A percentile compares a stretch with the other conserved stretches of the same genome.
phyloP scores from a whole-genome alignment of 1,140 invertebrate genomes.

The Brachionus calyciflorus region DNA sequence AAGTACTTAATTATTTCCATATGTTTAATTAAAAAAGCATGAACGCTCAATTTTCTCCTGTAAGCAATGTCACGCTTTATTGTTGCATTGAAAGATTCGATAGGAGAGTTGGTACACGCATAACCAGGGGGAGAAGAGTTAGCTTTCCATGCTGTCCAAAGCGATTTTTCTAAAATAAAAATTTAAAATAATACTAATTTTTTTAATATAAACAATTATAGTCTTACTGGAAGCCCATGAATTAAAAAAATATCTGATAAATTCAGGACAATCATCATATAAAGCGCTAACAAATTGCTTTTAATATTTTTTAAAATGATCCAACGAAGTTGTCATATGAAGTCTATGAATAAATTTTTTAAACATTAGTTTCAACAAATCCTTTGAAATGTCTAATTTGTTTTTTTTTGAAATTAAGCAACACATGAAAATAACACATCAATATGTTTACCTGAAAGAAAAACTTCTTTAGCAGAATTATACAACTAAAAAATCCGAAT shows the following conservation, averaged over 20 bases:
- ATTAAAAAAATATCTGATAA: conserved; percentile 12
- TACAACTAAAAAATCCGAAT: too few relatives aligned
- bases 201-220: conserved; percentile 20
- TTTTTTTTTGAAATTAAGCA: conserved; percentile 21
- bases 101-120: background rate
- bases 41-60: background rate
- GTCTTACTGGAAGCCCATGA: background rate
- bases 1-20: conserved; percentile 10
- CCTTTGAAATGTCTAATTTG: background rate
- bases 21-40: background rate
- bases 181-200: background rate
- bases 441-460: too few relatives aligned
- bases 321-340: background rate
- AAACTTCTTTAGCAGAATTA: too few relatives aligned
- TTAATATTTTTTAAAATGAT: conserved; percentile 24
- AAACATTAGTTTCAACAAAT: background rate
- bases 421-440: too few relatives aligned
- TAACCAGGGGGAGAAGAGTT: conserved; percentile 15
- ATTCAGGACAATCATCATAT: conserved; percentile 20
- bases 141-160: background rate
- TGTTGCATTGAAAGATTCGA: background rate
- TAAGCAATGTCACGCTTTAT: background rate
- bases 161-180: background rate
- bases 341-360: background rate
- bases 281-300: background rate